These are phyloP conservation scores for Papilio dardanus DNA, from an alignment of 1,140 invertebrate species.

Conservation along the genomic window DNA sequence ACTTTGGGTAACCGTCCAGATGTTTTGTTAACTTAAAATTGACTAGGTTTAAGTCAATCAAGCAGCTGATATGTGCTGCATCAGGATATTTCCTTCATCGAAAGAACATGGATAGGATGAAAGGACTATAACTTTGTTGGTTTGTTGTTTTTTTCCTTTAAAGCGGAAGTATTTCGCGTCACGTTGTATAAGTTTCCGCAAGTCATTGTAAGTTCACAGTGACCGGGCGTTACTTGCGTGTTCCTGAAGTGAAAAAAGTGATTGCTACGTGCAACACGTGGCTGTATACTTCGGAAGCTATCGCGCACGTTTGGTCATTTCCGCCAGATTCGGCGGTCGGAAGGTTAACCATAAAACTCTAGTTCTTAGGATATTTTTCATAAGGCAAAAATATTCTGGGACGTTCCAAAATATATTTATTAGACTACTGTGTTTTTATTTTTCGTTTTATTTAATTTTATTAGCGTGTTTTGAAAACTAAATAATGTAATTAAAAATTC, in stretches of 20 bases:
- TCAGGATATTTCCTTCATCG: too few relatives aligned
- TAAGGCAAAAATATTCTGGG: neutral
- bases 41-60: too few relatives aligned
- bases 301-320: conserved; percentile 45
- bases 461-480: too few relatives aligned
- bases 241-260: conserved; percentile 1
- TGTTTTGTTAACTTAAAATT: too few relatives aligned
- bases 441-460: neutral
- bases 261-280: conserved; percentile 29
- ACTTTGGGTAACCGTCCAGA: too few relatives aligned
- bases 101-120: too few relatives aligned
- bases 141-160: neutral
- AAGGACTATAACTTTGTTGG: too few relatives aligned
- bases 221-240: neutral
- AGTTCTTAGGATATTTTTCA: neutral
- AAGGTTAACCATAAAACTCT: conserved; percentile 25
- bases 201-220: neutral
- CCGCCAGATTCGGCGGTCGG: conserved; percentile 42
- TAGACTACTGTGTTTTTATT: neutral
- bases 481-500: too few relatives aligned
- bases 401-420: neutral
- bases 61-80: too few relatives aligned
- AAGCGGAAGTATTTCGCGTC: neutral
- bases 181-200: conserved; percentile 1
- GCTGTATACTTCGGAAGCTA: conserved; percentile 23